These are phyloP conservation scores for Chrysina gloriosa DNA, from an alignment of 2,888 invertebrate species.

Conservation along the genomic window DNA sequence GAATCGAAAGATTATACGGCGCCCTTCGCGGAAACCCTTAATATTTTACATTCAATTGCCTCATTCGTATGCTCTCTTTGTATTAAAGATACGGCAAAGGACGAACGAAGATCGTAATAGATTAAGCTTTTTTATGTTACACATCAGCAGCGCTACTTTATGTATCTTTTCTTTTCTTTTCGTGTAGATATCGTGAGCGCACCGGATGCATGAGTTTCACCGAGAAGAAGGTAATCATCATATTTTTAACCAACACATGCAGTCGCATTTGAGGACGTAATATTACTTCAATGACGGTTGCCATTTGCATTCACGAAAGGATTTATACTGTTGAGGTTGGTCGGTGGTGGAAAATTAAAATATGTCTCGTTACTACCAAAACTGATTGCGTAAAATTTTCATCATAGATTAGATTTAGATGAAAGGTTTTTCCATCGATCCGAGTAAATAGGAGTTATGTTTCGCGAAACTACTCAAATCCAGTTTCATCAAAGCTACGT, in stretches of 20 bases:
- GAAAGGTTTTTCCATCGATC: no score
- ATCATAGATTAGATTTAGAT: no score
- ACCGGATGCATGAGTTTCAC: not conserved
- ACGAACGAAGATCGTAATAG: constrained; percentile 1
- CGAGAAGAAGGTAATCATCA: constrained; percentile 4
- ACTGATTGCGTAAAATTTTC: no score
- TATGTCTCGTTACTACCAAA: no score
- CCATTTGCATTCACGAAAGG: no score
- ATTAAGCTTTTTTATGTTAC: constrained; percentile 18
- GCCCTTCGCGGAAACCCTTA: constrained; percentile 2
- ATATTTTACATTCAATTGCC: constrained; percentile 32
- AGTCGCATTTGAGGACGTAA: not conserved
- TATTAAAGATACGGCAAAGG: not conserved
- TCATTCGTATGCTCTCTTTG: constrained; percentile 13
- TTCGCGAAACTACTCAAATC: no score
- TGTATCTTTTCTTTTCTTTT: not conserved
- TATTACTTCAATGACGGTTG: no score
- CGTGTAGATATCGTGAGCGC: not conserved
- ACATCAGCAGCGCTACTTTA: constrained; percentile 5
- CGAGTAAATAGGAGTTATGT: no score
- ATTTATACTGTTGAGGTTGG: no score
- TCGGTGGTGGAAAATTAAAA: no score
- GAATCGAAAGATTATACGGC: constrained; percentile 20
- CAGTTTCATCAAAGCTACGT: no score
- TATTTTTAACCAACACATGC: not conserved